These are phyloP conservation scores for Hyperoplus lanceolatus DNA, from an alignment of 2,797 vertebrate species.

Conservation along the genomic window DNA sequence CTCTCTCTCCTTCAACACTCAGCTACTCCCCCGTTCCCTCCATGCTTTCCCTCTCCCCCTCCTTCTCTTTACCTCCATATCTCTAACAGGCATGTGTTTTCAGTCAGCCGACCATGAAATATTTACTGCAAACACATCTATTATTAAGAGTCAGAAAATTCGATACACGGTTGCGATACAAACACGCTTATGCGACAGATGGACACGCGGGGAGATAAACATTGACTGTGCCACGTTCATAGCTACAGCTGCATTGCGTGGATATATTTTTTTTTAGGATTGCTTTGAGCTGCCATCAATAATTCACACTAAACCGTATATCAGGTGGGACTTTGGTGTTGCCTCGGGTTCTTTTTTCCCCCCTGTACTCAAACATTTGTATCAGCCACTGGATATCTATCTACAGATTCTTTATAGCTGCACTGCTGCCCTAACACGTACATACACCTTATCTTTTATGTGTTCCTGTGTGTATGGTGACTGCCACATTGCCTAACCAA, in stretches of 20 bases:
- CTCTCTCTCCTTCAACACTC: slow-evolving; percentile 8
- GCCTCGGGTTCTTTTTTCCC: slow-evolving; percentile 12
- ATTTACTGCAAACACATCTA: slow-evolving; percentile 84
- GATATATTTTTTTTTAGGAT: slow-evolving; percentile 22
- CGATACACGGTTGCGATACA: slow-evolving; percentile 71
- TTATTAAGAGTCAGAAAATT: slow-evolving; percentile 81
- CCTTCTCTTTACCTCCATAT: slow-evolving; percentile 64
- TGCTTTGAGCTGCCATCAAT: slow-evolving; percentile 48
- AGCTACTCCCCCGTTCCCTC: slow-evolving; percentile 31
- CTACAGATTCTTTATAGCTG: slow-evolving; percentile 44
- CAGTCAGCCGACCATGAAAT: slow-evolving; percentile 83
- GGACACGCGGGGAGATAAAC: slow-evolving; percentile 15
- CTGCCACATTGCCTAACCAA: slow-evolving; percentile 51
- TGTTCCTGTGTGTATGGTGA: slow-evolving; percentile 26
- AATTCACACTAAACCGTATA: slow-evolving; percentile 48
- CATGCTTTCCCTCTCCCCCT: slow-evolving; percentile 16
- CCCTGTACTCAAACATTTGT: slow-evolving; percentile 38
- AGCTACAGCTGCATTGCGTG: slow-evolving; percentile 12
- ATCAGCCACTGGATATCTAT: slow-evolving; percentile 48
- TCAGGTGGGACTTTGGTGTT: slow-evolving; percentile 12
- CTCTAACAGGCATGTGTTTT: slow-evolving; percentile 77
- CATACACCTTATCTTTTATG: slow-evolving; percentile 34
- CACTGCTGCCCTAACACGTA: slow-evolving; percentile 17
- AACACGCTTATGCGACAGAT: slow-evolving; percentile 56
- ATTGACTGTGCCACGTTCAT: slow-evolving; percentile 44